These are phyloP conservation scores for Zosterops lateralis DNA, from an alignment of 2,113 vertebrate species.

Conservation along the genomic window DNA sequence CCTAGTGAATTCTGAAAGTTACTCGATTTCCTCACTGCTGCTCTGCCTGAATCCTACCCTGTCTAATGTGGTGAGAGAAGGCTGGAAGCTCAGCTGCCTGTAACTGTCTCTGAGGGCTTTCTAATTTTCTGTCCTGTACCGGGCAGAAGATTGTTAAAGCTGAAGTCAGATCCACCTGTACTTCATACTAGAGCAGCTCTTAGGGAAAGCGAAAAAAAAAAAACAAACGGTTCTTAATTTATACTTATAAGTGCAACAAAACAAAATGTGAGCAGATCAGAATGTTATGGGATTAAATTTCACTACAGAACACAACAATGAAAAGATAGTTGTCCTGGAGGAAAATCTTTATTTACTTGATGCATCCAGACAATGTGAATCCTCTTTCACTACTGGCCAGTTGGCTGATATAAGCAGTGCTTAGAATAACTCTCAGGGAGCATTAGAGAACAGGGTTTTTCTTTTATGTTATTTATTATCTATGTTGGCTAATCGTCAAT, in stretches of 20 bases:
- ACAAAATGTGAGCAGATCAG: neutral
- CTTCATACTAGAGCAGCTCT: neutral
- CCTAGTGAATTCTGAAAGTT: neutral
- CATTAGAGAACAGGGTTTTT: conserved; percentile 24
- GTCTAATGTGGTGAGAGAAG: neutral
- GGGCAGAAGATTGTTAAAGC: neutral
- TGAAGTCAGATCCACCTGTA: neutral
- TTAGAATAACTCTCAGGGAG: conserved; percentile 55
- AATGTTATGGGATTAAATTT: neutral
- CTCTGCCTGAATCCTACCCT: neutral
- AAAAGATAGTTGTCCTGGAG: neutral
- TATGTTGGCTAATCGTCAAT: conserved; percentile 51
- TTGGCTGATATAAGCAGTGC: neutral
- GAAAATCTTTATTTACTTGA: neutral
- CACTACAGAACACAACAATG: neutral
- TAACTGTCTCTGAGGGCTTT: neutral
- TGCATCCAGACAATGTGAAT: neutral
- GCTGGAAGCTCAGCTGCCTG: neutral
- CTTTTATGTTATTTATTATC: conserved; percentile 64
- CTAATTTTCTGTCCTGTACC: neutral
- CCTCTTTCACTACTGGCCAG: neutral
- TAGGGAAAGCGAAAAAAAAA: neutral
- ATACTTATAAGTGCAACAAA: neutral
- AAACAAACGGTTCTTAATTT: neutral
- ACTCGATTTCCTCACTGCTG: neutral